These are phyloP conservation scores for Elmis aenea DNA, from an alignment of 2,888 invertebrate genomes.

Conservation along the genomic window DNA sequence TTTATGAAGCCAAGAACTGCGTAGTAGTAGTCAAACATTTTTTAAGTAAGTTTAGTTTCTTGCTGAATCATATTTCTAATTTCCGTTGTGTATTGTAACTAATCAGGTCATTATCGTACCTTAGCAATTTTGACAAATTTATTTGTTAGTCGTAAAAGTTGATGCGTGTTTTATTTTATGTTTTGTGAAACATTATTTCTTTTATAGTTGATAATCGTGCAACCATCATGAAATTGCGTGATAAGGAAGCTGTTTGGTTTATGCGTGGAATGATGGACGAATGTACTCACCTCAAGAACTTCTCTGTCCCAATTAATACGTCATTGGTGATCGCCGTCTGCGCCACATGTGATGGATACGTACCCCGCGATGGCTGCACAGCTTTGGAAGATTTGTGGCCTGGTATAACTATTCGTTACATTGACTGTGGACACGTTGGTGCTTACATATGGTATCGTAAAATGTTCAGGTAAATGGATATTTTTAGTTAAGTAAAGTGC, in stretches of 20 bases:
- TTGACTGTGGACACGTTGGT: slow-evolving; percentile 85
- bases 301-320: slow-evolving; percentile 82
- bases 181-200: no score
- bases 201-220: no score
- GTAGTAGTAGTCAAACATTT: no score
- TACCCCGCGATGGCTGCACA: slow-evolving; percentile 79
- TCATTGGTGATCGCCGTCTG: slow-evolving; percentile 85
- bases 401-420: slow-evolving; percentile 79
- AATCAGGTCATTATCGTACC: no score
- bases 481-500: slow-evolving; percentile 1
- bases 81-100: no score
- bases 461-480: slow-evolving; percentile 67
- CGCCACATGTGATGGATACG: slow-evolving; percentile 85
- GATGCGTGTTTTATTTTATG: no score
- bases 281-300: slow-evolving; percentile 94
- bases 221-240: slow-evolving; percentile 68
- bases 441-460: slow-evolving; percentile 85
- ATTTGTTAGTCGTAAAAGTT: no score
- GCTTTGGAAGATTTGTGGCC: slow-evolving; percentile 89
- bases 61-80: no score
- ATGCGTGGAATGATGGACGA: slow-evolving; percentile 99
- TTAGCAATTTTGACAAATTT: no score
- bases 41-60: no score
- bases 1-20: no score
- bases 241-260: slow-evolving; percentile 80